These are phyloP conservation scores for Thomomys bottae DNA, from an alignment of 2,113 vertebrate genomes.

Conservation along the genomic window DNA sequence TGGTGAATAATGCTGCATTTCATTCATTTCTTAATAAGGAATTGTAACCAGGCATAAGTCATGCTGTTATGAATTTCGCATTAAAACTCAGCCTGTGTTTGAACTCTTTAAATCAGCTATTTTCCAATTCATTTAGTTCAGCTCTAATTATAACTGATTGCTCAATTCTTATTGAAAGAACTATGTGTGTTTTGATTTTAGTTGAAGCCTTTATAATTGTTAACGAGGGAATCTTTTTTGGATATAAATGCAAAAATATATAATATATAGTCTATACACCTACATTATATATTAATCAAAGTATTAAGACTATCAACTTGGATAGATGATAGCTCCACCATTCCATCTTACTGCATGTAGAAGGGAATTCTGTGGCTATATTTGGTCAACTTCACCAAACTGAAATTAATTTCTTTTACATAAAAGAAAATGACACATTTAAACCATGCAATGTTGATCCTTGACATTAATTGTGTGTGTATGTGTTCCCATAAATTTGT, in stretches of 20 bases:
- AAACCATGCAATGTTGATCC: not conserved
- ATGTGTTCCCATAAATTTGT: not conserved
- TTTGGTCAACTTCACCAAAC: not conserved
- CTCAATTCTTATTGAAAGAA: constrained; percentile 61
- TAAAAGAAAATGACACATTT: not conserved
- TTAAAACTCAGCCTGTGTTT: constrained; percentile 71
- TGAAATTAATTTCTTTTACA: constrained; percentile 4
- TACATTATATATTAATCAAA: not conserved
- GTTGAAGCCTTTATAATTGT: constrained; percentile 11
- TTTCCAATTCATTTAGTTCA: constrained; percentile 72
- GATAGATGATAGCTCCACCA: not conserved
- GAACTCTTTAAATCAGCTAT: constrained; percentile 70
- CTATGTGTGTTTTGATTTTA: constrained; percentile 64
- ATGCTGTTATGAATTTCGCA: constrained; percentile 73
- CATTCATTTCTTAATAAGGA: no score
- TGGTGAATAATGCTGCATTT: no score
- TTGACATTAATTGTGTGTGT: not conserved
- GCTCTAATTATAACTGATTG: constrained; percentile 69
- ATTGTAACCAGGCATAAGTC: constrained; percentile 54
- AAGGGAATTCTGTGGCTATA: constrained; percentile 3
- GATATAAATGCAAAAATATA: not conserved
- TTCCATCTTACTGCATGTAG: not conserved
- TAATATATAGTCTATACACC: not conserved
- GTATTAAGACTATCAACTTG: not conserved
- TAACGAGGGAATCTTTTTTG: constrained; percentile 6